These are phyloP conservation scores for Mus musculus DNA, from an alignment of 2,113 vertebrate genomes.

Conservation along the genomic window GRCm39 chr3:154460001-154460500, in stretches of 20 bases:
- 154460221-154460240: not conserved
- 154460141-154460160: not conserved
- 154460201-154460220: not conserved
- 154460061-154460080: not conserved
- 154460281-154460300: not conserved
- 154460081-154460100: not conserved
- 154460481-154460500: not conserved
- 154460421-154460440: not conserved
- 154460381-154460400: not conserved
- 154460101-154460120: not conserved
- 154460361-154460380: not conserved
- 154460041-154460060: not conserved
- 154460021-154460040: not conserved
- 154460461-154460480: conserved; percentile 5
- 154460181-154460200: not conserved
- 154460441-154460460: conserved; percentile 50
- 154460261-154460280: not conserved
- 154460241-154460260: not conserved
- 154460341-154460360: not conserved
- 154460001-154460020: not conserved
- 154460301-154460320: not conserved
- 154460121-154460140: not conserved
- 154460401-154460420: conserved; percentile 34
- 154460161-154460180: not conserved
- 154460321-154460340: not conserved